Evolutionary conservation across 2,113 vertebrate genomes (phyloP).

Genomic region (Notothenia coriiceps): DNA sequence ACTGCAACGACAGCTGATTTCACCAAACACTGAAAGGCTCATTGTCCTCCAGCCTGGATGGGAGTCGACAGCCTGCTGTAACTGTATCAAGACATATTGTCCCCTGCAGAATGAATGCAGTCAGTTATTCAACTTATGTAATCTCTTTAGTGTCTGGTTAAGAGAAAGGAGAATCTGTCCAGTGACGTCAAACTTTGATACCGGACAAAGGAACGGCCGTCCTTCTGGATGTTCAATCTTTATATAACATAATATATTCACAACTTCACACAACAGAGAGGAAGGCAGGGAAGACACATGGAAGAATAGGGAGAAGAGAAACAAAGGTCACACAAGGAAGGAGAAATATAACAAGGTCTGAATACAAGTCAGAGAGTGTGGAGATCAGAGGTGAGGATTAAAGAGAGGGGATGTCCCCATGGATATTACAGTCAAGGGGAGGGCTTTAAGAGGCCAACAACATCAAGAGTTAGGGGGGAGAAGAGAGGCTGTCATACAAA

Average conservation of each 20-base stretch:
- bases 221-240: not conserved
- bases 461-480: conserved; percentile 3
- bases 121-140: not conserved
- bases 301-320: not conserved
- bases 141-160: not conserved
- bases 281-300: not conserved
- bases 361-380: not conserved
- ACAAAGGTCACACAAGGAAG: not conserved
- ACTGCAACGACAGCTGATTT: conserved; percentile 39
- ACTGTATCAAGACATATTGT: conserved; percentile 27
- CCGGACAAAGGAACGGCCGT: not conserved
- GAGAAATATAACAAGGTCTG: not conserved
- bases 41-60: conserved; percentile 11
- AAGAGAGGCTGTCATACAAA: conserved; percentile 15
- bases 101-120: conserved; percentile 12
- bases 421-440: not conserved
- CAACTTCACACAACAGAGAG: not conserved
- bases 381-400: not conserved
- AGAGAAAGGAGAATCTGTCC: conserved; percentile 2
- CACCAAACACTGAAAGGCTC: conserved; percentile 11
- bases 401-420: conserved; percentile 8
- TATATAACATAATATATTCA: not conserved
- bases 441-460: not conserved
- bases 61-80: conserved; percentile 16
- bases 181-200: not conserved